These are phyloP conservation scores for Dryobota labecula DNA, from an alignment of 2,888 invertebrate genomes.

Conservation along the genomic window DNA sequence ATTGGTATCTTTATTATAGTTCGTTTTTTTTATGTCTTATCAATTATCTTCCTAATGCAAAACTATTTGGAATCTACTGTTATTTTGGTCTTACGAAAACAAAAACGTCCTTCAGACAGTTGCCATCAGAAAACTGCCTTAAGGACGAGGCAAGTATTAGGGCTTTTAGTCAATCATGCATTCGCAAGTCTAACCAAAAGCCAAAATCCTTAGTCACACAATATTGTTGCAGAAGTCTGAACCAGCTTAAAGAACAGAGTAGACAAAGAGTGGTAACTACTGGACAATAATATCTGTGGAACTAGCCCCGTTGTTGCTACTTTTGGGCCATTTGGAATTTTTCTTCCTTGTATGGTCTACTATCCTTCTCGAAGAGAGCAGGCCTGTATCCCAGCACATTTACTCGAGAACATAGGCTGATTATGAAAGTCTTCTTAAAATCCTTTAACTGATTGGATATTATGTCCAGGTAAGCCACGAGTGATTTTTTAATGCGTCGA, in stretches of 20 bases:
- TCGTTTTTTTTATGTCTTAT: not conserved
- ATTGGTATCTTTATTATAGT: too few species aligned
- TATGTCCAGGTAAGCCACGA: not conserved
- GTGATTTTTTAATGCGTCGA: not conserved
- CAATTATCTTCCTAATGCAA: not conserved
- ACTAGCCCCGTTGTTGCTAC: slow-evolving; percentile 4
- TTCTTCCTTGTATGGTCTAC: not conserved
- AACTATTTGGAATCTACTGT: not conserved
- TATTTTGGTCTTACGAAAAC: slow-evolving; percentile 43
- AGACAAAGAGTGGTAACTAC: slow-evolving; percentile 28
- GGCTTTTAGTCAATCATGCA: slow-evolving; percentile 33
- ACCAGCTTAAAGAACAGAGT: slow-evolving; percentile 34
- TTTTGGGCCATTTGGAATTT: not conserved
- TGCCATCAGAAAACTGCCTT: slow-evolving; percentile 26
- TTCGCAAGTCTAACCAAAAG: slow-evolving; percentile 37
- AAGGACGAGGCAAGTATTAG: slow-evolving; percentile 16
- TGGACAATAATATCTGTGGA: slow-evolving; percentile 36
- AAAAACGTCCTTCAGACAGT: slow-evolving; percentile 41
- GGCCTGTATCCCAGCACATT: too few species aligned
- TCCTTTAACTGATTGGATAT: not conserved
- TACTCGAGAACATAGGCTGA: too few species aligned
- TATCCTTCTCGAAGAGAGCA: too few species aligned
- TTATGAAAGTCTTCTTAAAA: too few species aligned
- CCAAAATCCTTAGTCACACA: slow-evolving; percentile 17
- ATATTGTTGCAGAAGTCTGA: slow-evolving; percentile 12